Conservation (phyloP, 2,888 invertebrate species). For the Sisyra terminalis region DNA sequence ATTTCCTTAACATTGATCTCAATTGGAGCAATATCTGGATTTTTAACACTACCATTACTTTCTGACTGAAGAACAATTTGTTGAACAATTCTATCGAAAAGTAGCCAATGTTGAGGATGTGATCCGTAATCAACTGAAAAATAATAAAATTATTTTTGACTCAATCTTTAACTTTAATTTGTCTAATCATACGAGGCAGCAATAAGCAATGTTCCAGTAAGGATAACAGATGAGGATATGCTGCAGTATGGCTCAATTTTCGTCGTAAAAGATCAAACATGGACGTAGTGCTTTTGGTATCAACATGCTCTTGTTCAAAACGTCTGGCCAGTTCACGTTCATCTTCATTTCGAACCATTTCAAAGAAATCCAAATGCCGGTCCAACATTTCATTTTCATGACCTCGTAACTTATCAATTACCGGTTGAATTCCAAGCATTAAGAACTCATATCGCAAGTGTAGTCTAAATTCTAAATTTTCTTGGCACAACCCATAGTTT, state of each 20-base stretch:
- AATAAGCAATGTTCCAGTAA: constrained; percentile 77
- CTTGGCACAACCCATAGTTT: constrained; percentile 92
- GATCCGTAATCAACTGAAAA: constrained; percentile 65
- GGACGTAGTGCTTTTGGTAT: constrained; percentile 80
- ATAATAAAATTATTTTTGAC: constrained; percentile 12
- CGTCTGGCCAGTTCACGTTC: constrained; percentile 84
- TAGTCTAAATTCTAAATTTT: constrained; percentile 84
- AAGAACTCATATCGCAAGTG: constrained; percentile 91
- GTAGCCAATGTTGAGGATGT: constrained; percentile 82
- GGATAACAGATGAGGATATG: constrained; percentile 85
- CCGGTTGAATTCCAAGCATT: constrained; percentile 92
- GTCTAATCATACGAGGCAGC: constrained; percentile 48
- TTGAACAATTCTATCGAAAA: constrained; percentile 87
- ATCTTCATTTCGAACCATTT: constrained; percentile 94
- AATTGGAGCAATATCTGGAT: constrained; percentile 73
- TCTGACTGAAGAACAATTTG: constrained; percentile 74
- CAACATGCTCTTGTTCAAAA: constrained; percentile 82
- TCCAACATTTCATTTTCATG: constrained; percentile 90
- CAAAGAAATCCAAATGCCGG: constrained; percentile 95
- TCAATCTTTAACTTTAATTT: background rate
- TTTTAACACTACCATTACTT: constrained; percentile 28
- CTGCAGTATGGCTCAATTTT: constrained; percentile 81
- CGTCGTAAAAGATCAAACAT: constrained; percentile 84
- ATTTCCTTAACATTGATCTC: constrained; percentile 84
- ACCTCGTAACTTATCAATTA: constrained; percentile 80